A percentile compares a stretch with the other conserved stretches of the same genome.
phyloP scores from a whole-genome alignment of 2,113 vertebrate species.

The Colistium nudipinnis region DNA sequence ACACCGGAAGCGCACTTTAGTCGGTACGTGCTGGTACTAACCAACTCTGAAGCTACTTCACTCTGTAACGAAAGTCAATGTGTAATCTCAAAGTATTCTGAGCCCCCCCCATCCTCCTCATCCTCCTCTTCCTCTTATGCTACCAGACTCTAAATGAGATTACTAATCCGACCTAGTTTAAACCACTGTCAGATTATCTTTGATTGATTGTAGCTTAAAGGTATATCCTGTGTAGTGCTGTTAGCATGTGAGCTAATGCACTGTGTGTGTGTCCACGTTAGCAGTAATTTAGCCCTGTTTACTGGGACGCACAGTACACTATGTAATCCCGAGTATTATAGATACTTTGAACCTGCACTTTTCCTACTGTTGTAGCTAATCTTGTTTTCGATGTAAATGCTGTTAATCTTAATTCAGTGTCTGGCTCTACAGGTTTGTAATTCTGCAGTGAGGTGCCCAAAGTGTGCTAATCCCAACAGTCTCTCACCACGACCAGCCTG shows the following conservation, averaged over 20 bases:
- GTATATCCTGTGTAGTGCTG: constrained; percentile 5
- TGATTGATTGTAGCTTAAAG: background rate
- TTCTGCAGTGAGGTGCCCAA: background rate
- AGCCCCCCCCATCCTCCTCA: no score
- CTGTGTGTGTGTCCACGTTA: constrained; percentile 37
- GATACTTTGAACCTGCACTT: background rate
- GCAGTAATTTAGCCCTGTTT: constrained; percentile 29
- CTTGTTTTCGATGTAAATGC: no score
- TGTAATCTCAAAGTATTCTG: background rate
- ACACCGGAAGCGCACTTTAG: constrained; percentile 5
- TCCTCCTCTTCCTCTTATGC: no score
- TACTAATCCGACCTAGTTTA: constrained; percentile 7
- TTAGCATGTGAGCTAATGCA: constrained; percentile 47
- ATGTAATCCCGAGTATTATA: no score
- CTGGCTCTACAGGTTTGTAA: background rate
- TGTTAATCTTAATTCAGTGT: background rate
- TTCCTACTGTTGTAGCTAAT: no score
- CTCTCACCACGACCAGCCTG: background rate
- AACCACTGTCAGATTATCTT: constrained; percentile 38
- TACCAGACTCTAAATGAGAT: background rate
- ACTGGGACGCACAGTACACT: no score
- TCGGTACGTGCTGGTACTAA: constrained; percentile 50
- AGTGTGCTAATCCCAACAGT: background rate
- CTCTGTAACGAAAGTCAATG: background rate
- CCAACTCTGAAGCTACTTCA: constrained; percentile 2